phyloP scores from a whole-genome alignment of 2,797 vertebrate species.

The Amblyraja radiata region DNA sequence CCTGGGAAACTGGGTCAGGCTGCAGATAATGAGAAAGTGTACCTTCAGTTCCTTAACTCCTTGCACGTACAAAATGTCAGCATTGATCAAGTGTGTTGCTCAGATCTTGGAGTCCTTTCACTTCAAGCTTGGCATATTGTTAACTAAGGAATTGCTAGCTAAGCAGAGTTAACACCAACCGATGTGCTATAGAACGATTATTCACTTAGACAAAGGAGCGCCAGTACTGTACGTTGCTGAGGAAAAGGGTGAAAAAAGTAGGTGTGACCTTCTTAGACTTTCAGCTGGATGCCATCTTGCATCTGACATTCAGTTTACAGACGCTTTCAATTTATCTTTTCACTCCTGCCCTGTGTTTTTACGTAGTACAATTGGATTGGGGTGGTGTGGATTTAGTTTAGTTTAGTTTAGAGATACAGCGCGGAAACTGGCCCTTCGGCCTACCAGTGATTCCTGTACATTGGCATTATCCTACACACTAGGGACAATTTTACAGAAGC shows the following conservation, averaged over 20 bases:
- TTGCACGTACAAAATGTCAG: constrained; percentile 22
- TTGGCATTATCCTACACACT: too few relatives aligned
- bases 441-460: too few relatives aligned
- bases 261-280: too few relatives aligned
- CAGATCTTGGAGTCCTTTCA: background rate
- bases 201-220: background rate
- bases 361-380: background rate
- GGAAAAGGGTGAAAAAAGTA: background rate
- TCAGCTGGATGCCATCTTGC: background rate
- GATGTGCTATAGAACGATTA: background rate
- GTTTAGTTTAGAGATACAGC: too few relatives aligned
- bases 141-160: background rate
- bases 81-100: background rate
- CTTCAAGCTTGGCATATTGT: constrained; percentile 15
- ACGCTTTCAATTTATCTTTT: background rate
- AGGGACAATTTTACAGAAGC: too few relatives aligned
- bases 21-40: constrained; percentile 4
- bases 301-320: background rate
- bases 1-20: constrained; percentile 27
- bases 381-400: too few relatives aligned
- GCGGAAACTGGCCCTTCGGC: too few relatives aligned
- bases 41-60: background rate
- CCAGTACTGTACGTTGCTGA: background rate
- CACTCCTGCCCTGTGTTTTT: background rate
- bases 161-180: background rate